Evolutionary conservation across 2,113 vertebrate species (phyloP), one percentile per base, ranked within the genome.

Genomic region (Carassius gibelio): DNA sequence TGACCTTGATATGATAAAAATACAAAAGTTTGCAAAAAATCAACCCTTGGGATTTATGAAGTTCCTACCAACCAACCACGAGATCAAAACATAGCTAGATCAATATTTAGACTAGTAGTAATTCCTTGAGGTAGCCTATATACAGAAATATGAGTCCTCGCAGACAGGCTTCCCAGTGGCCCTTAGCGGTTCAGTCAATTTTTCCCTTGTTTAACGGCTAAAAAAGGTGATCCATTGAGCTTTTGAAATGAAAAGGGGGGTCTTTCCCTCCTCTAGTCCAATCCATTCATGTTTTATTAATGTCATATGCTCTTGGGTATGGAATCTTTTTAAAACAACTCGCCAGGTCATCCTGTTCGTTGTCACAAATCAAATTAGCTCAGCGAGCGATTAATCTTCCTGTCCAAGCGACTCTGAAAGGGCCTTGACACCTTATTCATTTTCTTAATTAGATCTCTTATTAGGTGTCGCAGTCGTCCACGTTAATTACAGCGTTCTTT

Each of bases 361-460:
- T 93, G 93, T 94, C 93, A 93, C 93, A 94, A 94, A 95, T 94
- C 94, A 94, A 93, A 95, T 95, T 94, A 94, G 92, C 90, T 87
- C 85, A 64, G 91, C 86, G 91, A 91, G 93, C 90, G 92, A 95
- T 95, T 95, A 95, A 95, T 95, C 94, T 93, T 93, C 91, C 87
- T 89, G 84, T 84, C 78, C 86, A 89, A 91, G 88, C 90, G 77
- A 87, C 86, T 84, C 83, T 90, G 90, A 92, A 93, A 94, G 81
- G 90, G 59, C 91, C 90, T 87, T 93, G 94, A 93, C 93, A 94
- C 94, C 93, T 94, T 94, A 94, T 95, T 95, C 92, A 92, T 94
- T 94, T 94, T 88, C 92, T 94, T 95, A 95, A 95, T 95, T 93
- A 94, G 90, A 93, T 93, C 93, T 94, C 92, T 93, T 94, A 95